Evolutionary conservation across 2,888 invertebrate genomes (phyloP), one percentile per base, ranked within the genome.

Genomic region (Pseudanteris insignis): DNA sequence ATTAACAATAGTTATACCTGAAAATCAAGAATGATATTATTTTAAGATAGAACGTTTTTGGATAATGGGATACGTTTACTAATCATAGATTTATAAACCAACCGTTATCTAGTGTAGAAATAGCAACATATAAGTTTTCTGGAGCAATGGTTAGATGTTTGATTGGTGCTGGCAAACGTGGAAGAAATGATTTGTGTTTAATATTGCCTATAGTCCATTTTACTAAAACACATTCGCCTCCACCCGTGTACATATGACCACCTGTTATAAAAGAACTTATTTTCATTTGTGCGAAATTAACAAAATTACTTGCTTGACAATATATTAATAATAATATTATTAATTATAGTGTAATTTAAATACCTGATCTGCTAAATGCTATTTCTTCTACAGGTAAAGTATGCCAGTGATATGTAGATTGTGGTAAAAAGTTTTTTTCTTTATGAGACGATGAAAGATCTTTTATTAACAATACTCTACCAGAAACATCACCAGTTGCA

Each of bases 181-280:
- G 92, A 34, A 91, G 72, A 76, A 86, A 90, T 14, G 83, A 79
- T 66, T 82, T 85, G 0, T 80, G 72, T 2, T 82, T 74, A 0
- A 83, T 77, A 67, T 84, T 81, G 25, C 82, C 79, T 12, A 86
- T 62, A 41, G 83, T 82, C 93, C 92, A 93, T 75, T 88, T 88
- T 0, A 92, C 91, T 40, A 93, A 77, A 0, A 90, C 90, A 70
- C 86, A 84, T 77, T 93, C 93, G 34, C 84, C 83, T n/a, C 90
- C 92, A 5, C 91, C 90, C 68, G 89, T 89, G 68, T 87, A 88
- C 74, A 92, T 84, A 64, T 86, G 83, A 6, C 85, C 85, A 11
- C 91, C 91, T 77, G 12, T 2, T 55, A 58, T 32, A 50, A 34
- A 59, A 48, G 8, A 14, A n/a, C n/a, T n/a, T n/a, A n/a, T n/a